Percentiles rank a stretch among this genome's conserved stretches.
Conservation (phyloP, 2,113 vertebrate genomes). For the Petrocephalus microphthalmus region DNA sequence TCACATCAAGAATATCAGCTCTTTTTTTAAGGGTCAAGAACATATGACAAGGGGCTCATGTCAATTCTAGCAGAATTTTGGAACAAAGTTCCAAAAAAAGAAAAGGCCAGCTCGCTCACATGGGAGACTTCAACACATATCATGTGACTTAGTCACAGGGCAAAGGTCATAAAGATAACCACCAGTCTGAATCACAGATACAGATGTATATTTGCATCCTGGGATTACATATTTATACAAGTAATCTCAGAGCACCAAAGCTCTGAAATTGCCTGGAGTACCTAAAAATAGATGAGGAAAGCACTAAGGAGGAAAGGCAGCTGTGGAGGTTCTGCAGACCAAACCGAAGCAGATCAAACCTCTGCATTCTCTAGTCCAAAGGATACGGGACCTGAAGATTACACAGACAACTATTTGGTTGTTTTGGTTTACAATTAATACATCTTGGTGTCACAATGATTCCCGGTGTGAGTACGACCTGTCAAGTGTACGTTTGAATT, state of each 20-base stretch:
- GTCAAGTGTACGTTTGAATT: not conserved
- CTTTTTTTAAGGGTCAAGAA: not conserved
- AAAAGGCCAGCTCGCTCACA: not conserved
- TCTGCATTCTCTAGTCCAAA: not conserved
- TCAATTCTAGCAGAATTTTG: not conserved
- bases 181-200: not conserved
- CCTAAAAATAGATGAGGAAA: not conserved
- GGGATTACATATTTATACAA: slow-evolving; percentile 1
- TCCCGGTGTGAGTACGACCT: not conserved
- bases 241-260: not conserved
- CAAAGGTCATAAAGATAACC: not conserved
- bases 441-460: not conserved
- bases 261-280: not conserved
- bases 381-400: not conserved
- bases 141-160: not conserved
- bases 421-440: not conserved
- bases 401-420: not conserved
- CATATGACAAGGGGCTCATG: not conserved
- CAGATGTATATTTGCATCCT: not conserved
- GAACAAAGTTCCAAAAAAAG: not conserved
- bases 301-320: not conserved
- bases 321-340: not conserved
- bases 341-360: not conserved
- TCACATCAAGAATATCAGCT: not conserved
- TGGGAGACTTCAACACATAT: not conserved